Percentiles rank a stretch among this genome's conserved stretches.
Conservation (phyloP, 2,113 vertebrate genomes). For the Anseranas semipalmata region DNA sequence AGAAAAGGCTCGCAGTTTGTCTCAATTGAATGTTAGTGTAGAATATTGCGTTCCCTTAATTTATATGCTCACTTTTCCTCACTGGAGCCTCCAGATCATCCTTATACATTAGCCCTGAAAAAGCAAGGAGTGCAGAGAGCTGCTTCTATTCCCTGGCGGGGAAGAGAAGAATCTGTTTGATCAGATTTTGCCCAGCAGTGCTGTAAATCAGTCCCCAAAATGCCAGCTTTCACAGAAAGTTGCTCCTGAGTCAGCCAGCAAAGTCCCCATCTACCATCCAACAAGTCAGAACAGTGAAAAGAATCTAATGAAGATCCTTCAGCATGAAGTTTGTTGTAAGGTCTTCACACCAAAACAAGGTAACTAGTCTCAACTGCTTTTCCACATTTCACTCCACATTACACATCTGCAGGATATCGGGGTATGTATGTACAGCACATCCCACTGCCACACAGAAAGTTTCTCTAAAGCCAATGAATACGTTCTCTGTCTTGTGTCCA, state of each 20-base stretch:
- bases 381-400: rapidly evolving
- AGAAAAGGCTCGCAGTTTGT: not conserved
- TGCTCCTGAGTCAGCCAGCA: not conserved
- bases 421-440: no score
- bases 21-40: not conserved
- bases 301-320: not conserved
- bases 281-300: not conserved
- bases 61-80: not conserved
- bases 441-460: not conserved
- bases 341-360: not conserved
- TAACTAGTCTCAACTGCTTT: not conserved
- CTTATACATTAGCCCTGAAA: not conserved
- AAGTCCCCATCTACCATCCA: not conserved
- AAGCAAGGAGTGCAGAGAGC: not conserved
- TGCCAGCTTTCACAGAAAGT: not conserved
- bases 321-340: not conserved
- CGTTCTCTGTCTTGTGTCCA: not conserved
- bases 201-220: slow-evolving; percentile 6
- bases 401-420: not conserved
- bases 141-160: not conserved
- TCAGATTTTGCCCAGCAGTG: not conserved
- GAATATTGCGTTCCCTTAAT: not conserved
- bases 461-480: not conserved
- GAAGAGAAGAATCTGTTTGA: not conserved
- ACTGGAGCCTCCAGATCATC: not conserved